phyloP scores from a whole-genome alignment of 2,113 vertebrate genomes.

The Grantiella picta region DNA sequence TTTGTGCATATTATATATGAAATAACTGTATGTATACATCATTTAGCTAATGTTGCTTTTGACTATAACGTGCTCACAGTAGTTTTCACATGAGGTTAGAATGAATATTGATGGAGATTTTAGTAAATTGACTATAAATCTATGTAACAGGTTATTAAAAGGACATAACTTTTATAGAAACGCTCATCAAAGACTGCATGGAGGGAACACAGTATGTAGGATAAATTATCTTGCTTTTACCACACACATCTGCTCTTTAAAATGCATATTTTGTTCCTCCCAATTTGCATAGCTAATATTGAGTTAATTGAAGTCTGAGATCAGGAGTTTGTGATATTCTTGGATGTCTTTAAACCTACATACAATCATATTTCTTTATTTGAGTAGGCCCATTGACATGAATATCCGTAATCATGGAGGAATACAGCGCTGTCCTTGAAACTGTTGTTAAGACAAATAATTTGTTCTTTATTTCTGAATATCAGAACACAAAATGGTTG shows the following conservation, averaged over 20 bases:
- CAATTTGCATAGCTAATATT: neutral
- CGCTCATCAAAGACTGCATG: neutral
- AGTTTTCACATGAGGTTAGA: neutral
- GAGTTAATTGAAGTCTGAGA: neutral
- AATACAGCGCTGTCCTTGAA: neutral
- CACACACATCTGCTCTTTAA: neutral
- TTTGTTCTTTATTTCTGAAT: neutral
- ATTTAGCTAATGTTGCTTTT: neutral
- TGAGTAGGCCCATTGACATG: neutral
- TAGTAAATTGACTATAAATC: neutral
- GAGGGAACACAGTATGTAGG: neutral
- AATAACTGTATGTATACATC: neutral
- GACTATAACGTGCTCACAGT: accelerated
- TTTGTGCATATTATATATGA: neutral
- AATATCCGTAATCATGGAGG: neutral
- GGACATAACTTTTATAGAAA: neutral
- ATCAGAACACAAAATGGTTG: neutral
- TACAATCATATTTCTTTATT: neutral
- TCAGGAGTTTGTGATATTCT: neutral
- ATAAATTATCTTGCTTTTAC: neutral
- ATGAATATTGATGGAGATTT: neutral
- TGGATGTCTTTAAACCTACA: neutral
- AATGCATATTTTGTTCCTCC: neutral
- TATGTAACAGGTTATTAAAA: neutral
- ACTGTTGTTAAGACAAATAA: neutral